Conservation (phyloP, 2,888 invertebrate genomes). For the Heliconius ismenius region DNA sequence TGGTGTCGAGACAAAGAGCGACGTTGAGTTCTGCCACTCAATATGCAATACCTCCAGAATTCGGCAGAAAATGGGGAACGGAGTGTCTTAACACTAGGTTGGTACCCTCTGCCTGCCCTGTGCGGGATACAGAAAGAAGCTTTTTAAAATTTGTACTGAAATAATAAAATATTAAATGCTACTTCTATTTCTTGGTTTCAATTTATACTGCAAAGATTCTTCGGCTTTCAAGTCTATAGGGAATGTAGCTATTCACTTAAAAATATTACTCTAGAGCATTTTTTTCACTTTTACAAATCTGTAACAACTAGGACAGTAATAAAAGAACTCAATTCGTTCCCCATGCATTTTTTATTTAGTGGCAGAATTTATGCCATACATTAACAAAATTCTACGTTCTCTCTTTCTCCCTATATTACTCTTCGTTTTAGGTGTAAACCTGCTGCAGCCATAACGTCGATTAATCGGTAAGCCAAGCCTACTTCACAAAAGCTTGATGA, state of each 20-base stretch:
- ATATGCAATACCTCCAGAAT: too few species aligned
- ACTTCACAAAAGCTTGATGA: neutral
- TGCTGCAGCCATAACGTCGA: neutral
- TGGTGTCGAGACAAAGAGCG: too few species aligned
- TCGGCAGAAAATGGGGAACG: too few species aligned
- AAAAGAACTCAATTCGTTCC: neutral
- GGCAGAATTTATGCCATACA: neutral
- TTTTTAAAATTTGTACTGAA: neutral
- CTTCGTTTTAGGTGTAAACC: neutral
- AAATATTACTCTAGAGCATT: slow-evolving; percentile 7
- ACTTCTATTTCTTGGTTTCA: slow-evolving; percentile 17
- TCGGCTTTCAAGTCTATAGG: slow-evolving; percentile 10
- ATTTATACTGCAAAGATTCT: slow-evolving; percentile 10
- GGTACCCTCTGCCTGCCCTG: too few species aligned
- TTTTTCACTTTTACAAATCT: slow-evolving; percentile 14
- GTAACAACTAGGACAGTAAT: slow-evolving; percentile 10
- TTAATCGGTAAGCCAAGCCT: neutral
- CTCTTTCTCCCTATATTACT: neutral
- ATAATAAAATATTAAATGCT: slow-evolving; percentile 23
- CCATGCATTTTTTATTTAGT: neutral
- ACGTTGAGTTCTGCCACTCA: too few species aligned
- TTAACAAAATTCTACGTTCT: neutral
- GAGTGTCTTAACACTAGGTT: too few species aligned
- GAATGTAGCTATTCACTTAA: slow-evolving; percentile 13
- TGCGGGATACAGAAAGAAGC: too few species aligned